Evolutionary conservation across 2,888 invertebrate genomes (phyloP).

Genomic region (Dusona sp.): DNA sequence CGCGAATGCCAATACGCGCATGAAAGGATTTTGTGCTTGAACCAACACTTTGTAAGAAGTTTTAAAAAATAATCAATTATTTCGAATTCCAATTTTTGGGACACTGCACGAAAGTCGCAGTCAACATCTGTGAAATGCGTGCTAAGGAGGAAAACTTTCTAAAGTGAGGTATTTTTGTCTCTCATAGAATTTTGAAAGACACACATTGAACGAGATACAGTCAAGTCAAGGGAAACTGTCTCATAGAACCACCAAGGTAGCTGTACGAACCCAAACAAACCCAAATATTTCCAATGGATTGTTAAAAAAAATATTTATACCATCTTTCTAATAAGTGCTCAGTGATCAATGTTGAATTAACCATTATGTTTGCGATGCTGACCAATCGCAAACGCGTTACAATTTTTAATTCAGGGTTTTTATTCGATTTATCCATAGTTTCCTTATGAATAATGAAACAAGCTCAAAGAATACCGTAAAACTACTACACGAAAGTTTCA

Average conservation of each 20-base stretch:
- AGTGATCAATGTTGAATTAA: background rate
- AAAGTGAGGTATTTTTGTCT: slow-evolving; percentile 19
- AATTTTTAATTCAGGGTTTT: background rate
- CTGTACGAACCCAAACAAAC: background rate
- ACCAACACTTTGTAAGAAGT: background rate
- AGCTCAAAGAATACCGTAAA: background rate
- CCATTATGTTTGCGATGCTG: background rate
- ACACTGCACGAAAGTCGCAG: slow-evolving; percentile 20
- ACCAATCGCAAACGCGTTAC: background rate
- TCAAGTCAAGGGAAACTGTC: background rate
- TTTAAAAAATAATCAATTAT: background rate
- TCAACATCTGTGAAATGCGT: slow-evolving; percentile 55
- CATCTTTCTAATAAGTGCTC: background rate
- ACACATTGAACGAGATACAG: background rate
- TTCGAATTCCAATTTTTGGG: background rate
- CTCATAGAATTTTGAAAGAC: background rate
- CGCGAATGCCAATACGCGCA: background rate
- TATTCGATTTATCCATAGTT: background rate
- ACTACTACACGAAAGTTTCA: background rate
- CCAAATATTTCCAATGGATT: background rate
- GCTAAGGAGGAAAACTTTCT: slow-evolving; percentile 51
- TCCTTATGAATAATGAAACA: background rate
- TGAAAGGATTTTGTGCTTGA: background rate
- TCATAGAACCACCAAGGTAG: background rate
- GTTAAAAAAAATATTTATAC: slow-evolving; percentile 1